Evolutionary conservation across 2,113 vertebrate species (phyloP).

Genomic region (Hippocampus mohnikei): DNA sequence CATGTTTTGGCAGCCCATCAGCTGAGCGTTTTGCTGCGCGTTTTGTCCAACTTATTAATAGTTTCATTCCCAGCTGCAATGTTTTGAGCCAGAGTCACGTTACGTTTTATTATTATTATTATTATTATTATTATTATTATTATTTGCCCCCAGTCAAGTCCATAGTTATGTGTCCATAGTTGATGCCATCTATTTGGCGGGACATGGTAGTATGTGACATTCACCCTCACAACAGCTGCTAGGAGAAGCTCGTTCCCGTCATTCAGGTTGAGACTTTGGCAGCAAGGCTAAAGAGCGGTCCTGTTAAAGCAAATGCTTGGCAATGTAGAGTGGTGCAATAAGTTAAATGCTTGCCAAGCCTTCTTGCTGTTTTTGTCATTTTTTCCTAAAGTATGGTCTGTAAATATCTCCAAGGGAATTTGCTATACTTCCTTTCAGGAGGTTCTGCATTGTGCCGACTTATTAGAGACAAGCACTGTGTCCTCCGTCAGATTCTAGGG

Average conservation of each 20-base stretch:
- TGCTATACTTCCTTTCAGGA: slow-evolving; percentile 14
- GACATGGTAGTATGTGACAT: slow-evolving; percentile 68
- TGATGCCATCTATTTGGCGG: slow-evolving; percentile 56
- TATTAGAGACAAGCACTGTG: neutral
- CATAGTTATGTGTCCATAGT: slow-evolving; percentile 56
- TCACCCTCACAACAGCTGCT: slow-evolving; percentile 67
- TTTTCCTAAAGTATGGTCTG: slow-evolving; percentile 24
- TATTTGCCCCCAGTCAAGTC: slow-evolving; percentile 26
- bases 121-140: too few relatives aligned
- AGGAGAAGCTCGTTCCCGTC: slow-evolving; percentile 48
- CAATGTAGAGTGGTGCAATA: slow-evolving; percentile 69
- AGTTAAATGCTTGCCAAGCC: slow-evolving; percentile 67
- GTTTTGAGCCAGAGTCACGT: slow-evolving; percentile 5
- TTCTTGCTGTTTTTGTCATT: slow-evolving; percentile 22
- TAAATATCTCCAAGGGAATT: slow-evolving; percentile 54
- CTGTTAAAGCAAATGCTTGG: slow-evolving; percentile 46
- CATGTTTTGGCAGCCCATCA: too few relatives aligned
- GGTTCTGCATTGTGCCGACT: neutral
- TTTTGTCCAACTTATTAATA: too few relatives aligned
- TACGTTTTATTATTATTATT: slow-evolving; percentile 24
- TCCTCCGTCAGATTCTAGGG: neutral
- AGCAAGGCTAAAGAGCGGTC: slow-evolving; percentile 27
- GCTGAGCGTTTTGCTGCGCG: too few relatives aligned
- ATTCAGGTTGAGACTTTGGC: slow-evolving; percentile 71
- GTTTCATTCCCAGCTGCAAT: neutral